A percentile compares a stretch with the other conserved stretches of the same genome.
phyloP scores from a whole-genome alignment of 2,113 vertebrate genomes.

The Brachyistius frenatus region DNA sequence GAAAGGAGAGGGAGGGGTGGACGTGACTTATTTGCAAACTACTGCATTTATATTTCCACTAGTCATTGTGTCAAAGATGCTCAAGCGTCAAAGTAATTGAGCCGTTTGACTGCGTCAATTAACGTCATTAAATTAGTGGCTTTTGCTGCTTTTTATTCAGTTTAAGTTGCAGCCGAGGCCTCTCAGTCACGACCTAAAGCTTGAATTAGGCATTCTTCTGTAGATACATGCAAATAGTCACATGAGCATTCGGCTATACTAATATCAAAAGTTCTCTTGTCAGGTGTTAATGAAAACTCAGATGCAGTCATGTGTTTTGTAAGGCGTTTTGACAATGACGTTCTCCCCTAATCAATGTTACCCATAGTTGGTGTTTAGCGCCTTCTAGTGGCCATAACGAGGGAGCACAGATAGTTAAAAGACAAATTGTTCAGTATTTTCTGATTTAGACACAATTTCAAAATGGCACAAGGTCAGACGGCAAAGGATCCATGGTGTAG shows the following conservation, averaged over 20 bases:
- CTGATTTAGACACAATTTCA: constrained; percentile 10
- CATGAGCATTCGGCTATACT: too few relatives aligned
- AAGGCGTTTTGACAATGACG: constrained; percentile 81
- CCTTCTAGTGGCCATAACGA: constrained; percentile 60
- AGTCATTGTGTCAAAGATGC: constrained; percentile 59
- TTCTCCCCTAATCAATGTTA: constrained; percentile 22
- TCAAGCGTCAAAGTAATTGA: constrained; percentile 35
- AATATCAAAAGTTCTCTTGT: constrained; percentile 27
- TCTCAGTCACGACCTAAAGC: constrained; percentile 21
- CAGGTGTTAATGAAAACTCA: constrained; percentile 58
- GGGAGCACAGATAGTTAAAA: not conserved
- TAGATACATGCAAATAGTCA: too few relatives aligned
- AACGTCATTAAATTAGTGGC: constrained; percentile 21
- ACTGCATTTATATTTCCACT: constrained; percentile 61
- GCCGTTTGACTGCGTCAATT: constrained; percentile 32
- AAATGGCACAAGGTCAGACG: constrained; percentile 2
- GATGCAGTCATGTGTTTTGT: constrained; percentile 73
- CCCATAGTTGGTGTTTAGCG: constrained; percentile 33
- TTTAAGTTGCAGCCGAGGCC: constrained; percentile 19
- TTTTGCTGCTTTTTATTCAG: not conserved
- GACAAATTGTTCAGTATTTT: not conserved
- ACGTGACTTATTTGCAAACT: constrained; percentile 85
- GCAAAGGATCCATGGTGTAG: not conserved
- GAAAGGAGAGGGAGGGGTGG: constrained; percentile 66
- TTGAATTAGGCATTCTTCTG: not conserved